Conservation (phyloP, 2,113 vertebrate genomes). For the Hippocampus barbouri region DNA sequence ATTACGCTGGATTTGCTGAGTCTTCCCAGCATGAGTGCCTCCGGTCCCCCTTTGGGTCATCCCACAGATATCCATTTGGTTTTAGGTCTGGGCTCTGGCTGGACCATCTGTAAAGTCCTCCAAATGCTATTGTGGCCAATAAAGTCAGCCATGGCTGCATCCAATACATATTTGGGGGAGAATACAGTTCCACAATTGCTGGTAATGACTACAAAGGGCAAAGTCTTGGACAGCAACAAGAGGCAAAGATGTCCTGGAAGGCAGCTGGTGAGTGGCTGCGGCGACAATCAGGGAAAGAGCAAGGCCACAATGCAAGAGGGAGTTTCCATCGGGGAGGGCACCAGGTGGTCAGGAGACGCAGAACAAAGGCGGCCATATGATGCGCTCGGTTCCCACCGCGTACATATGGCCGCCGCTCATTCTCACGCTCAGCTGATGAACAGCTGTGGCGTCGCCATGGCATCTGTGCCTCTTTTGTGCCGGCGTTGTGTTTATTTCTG, state of each 20-base stretch:
- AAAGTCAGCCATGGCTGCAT: slow-evolving; percentile 13
- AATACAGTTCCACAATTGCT: slow-evolving; percentile 30
- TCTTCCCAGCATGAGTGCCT: not conserved
- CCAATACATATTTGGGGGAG: not conserved
- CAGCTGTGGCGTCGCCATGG: slow-evolving; percentile 41
- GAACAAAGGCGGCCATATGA: slow-evolving; percentile 73
- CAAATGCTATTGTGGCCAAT: no score
- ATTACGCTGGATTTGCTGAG: not conserved
- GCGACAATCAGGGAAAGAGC: slow-evolving; percentile 44
- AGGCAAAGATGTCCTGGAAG: slow-evolving; percentile 6
- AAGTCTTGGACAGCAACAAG: not conserved
- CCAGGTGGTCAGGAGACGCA: slow-evolving; percentile 68
- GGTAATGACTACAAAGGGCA: slow-evolving; percentile 10
- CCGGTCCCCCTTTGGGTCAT: not conserved
- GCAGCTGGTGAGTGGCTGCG: slow-evolving; percentile 68
- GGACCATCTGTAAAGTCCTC: no score
- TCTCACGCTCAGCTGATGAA: slow-evolving; percentile 59
- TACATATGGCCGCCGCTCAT: slow-evolving; percentile 51
- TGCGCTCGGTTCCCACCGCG: slow-evolving; percentile 58
- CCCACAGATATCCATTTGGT: not conserved
- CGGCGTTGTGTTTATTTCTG: not conserved
- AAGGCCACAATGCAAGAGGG: slow-evolving; percentile 69
- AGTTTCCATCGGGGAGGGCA: slow-evolving; percentile 64
- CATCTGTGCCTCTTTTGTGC: slow-evolving; percentile 6
- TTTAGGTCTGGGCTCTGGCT: not conserved